These are phyloP conservation scores for Paradoxurus hermaphroditus DNA, from an alignment of 2,113 vertebrate species.

Conservation along the genomic window DNA sequence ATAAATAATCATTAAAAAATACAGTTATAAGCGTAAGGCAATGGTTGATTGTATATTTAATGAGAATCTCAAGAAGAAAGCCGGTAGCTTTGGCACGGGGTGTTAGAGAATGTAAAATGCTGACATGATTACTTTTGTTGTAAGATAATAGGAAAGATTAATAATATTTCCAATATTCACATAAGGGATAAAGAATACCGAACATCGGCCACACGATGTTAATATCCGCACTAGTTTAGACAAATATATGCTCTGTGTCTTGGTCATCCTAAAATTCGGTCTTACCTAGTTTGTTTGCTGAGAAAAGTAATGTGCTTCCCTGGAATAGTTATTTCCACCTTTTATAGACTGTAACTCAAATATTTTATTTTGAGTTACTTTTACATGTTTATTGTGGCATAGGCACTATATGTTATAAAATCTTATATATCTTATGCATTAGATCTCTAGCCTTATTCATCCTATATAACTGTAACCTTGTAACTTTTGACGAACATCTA, in stretches of 20 bases:
- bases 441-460: not conserved
- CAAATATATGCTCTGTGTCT: not conserved
- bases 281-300: not conserved
- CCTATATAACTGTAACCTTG: not conserved
- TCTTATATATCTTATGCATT: not conserved
- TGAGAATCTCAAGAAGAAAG: not conserved
- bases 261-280: not conserved
- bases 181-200: not conserved
- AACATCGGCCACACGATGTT: not conserved
- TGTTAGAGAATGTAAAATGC: not conserved
- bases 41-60: not conserved
- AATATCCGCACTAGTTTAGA: not conserved
- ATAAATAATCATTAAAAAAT: not conserved
- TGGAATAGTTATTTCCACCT: not conserved
- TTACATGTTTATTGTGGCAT: not conserved
- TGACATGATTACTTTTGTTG: not conserved
- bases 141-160: not conserved
- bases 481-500: not conserved
- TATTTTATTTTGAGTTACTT: not conserved
- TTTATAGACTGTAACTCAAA: not conserved
- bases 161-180: not conserved
- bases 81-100: not conserved
- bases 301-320: not conserved
- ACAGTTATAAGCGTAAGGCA: not conserved
- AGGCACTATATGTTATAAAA: not conserved